phyloP scores from a whole-genome alignment of 2,888 invertebrate genomes.

The Altica lythri region DNA sequence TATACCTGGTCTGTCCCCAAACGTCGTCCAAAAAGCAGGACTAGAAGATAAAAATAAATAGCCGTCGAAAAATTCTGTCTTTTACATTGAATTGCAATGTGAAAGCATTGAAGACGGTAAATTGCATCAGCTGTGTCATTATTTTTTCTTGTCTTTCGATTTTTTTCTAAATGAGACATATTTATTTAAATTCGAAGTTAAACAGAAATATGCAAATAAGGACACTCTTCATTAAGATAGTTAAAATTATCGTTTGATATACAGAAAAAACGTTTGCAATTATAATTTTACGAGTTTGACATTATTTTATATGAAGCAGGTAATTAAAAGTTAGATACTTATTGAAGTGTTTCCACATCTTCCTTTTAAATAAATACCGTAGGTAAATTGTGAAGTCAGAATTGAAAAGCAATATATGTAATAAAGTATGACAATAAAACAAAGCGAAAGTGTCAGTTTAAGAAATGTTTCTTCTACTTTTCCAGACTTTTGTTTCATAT shows the following conservation, averaged over 20 bases:
- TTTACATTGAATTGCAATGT: constrained; percentile 40
- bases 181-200: constrained; percentile 25
- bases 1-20: constrained; percentile 48
- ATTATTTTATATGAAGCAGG: too few species aligned
- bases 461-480: constrained; percentile 27
- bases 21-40: constrained; percentile 29
- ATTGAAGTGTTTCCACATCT: too few species aligned
- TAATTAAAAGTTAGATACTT: too few species aligned
- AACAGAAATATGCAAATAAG: constrained; percentile 8
- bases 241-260: too few species aligned
- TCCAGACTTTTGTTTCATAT: constrained; percentile 39
- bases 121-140: constrained; percentile 37
- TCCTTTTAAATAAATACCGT: too few species aligned
- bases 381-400: too few species aligned
- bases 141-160: constrained; percentile 27
- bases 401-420: too few species aligned
- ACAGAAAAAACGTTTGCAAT: too few species aligned
- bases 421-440: constrained; percentile 29
- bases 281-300: too few species aligned
- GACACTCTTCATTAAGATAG: too few species aligned
- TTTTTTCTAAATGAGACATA: constrained; percentile 31
- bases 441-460: constrained; percentile 39
- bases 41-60: constrained; percentile 37
- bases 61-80: constrained; percentile 39
- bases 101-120: constrained; percentile 41